Conservation (phyloP, 2,888 invertebrate species). For the Yponomeuta evonymella region DNA sequence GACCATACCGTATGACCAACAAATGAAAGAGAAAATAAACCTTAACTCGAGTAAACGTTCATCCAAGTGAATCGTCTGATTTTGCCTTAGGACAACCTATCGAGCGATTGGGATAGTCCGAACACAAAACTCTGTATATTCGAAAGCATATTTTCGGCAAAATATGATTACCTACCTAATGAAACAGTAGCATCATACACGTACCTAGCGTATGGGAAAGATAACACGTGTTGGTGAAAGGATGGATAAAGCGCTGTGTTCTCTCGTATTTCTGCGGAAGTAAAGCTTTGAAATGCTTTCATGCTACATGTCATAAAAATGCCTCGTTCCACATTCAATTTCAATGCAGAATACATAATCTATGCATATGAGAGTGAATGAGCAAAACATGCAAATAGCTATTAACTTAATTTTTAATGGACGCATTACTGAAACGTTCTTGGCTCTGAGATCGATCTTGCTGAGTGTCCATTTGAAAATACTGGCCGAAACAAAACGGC, state of each 20-base stretch:
- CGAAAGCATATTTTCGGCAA: neutral
- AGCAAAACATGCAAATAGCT: neutral
- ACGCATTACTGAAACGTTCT: too few relatives aligned
- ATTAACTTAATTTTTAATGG: neutral
- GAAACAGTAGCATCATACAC: neutral
- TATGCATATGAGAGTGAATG: neutral
- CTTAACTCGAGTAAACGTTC: too few relatives aligned
- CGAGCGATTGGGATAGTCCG: too few relatives aligned
- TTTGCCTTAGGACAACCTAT: too few relatives aligned
- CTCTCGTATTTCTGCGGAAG: neutral
- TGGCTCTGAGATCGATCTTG: too few relatives aligned
- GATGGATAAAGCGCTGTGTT: neutral
- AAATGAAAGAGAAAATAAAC: too few relatives aligned
- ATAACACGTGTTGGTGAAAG: neutral
- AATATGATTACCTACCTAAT: neutral
- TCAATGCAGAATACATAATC: neutral
- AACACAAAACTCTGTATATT: neutral
- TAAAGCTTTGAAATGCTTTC: constrained; percentile 1
- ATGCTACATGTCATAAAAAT: neutral
- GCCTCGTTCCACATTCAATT: neutral
- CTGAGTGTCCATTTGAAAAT: too few relatives aligned
- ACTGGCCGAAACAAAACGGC: too few relatives aligned
- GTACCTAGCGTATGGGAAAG: neutral
- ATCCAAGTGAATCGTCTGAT: too few relatives aligned
- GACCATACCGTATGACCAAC: too few relatives aligned